Evolutionary conservation across 2,113 vertebrate genomes (phyloP), one percentile per base, ranked within the genome.

Genomic region (pig (Sus scrofa)): DNA sequence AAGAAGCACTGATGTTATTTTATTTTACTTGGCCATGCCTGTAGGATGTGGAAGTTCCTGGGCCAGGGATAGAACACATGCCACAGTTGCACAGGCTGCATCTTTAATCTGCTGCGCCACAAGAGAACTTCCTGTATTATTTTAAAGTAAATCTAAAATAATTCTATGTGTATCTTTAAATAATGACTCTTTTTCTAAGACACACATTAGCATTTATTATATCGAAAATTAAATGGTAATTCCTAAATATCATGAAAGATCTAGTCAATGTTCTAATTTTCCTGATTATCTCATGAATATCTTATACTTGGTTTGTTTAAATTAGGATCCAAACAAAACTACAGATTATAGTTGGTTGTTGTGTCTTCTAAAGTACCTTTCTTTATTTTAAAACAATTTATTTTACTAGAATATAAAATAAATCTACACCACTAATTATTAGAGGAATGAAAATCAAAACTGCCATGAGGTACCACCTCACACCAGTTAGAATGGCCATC

Each of bases 71-170:
- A 44, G 44, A 44, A 44, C 44, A 4, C 44, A 44, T 8, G 44
- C 44, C 44, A 44, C 44, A 44, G 44, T 44, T 44, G 44, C 44
- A 44, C 44, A 44, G 44, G 44, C 44, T 8, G 8, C 5, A 44
- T 44, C 44, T 44, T 44, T 44, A 44, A 44, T 8, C 44, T 44
- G 44, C 44, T 44, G 44, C 44, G 8, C 44, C 44, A 44, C 44
- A 44, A 44, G 44, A 8, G 44, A 44, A 44, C 44, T 44, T 44
- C 44, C 44, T 26, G 8, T 30, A n/a, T 73, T 89, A 77, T 70
- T 67, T 56, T 85, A 39, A 86, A 88, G 52, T 68, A 67, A 95
- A 75, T 75, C 44, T 82, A 65, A 95, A 88, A 71, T 97, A 86
- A 54, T 93, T 85, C 50, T 37, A n/a, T n/a, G 6, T 63, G 5